Conservation (phyloP, 2,113 vertebrate genomes). For the Takifugu bimaculatus region DNA sequence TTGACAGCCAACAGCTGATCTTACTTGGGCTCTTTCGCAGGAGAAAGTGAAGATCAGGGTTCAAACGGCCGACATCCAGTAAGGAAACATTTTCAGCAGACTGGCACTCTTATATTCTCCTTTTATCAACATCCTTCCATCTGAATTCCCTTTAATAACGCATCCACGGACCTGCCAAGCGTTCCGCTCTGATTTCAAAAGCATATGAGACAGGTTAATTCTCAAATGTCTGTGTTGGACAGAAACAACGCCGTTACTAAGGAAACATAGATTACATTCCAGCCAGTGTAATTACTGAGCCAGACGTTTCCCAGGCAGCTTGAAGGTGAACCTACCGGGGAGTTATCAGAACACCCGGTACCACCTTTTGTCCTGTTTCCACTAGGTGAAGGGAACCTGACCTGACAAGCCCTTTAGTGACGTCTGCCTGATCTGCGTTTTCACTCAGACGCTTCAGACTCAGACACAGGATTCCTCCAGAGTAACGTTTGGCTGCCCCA, state of each 20-base stretch:
- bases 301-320: slow-evolving; percentile 48
- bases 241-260: slow-evolving; percentile 42
- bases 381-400: slow-evolving; percentile 29
- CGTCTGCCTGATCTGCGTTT: slow-evolving; percentile 19
- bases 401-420: slow-evolving; percentile 26
- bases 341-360: slow-evolving; percentile 19
- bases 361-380: slow-evolving; percentile 29
- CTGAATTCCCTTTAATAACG: slow-evolving; percentile 14
- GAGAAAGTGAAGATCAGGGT: slow-evolving; percentile 4
- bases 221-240: slow-evolving; percentile 39
- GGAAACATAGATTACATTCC: slow-evolving; percentile 58
- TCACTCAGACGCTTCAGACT: slow-evolving; percentile 11
- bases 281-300: slow-evolving; percentile 55
- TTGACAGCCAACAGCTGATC: slow-evolving; percentile 7
- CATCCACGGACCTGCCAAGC: slow-evolving; percentile 19
- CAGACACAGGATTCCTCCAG: slow-evolving; percentile 41
- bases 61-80: not conserved
- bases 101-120: slow-evolving; percentile 7
- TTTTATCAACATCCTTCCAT: slow-evolving; percentile 7
- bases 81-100: slow-evolving; percentile 11
- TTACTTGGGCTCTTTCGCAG: not conserved
- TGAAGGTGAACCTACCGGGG: slow-evolving; percentile 35
- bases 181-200: slow-evolving; percentile 26
- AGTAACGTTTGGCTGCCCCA: slow-evolving; percentile 30
- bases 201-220: slow-evolving; percentile 34